Conservation (phyloP, 92 coral and sea anemone species). For the Porites lobata region DNA sequence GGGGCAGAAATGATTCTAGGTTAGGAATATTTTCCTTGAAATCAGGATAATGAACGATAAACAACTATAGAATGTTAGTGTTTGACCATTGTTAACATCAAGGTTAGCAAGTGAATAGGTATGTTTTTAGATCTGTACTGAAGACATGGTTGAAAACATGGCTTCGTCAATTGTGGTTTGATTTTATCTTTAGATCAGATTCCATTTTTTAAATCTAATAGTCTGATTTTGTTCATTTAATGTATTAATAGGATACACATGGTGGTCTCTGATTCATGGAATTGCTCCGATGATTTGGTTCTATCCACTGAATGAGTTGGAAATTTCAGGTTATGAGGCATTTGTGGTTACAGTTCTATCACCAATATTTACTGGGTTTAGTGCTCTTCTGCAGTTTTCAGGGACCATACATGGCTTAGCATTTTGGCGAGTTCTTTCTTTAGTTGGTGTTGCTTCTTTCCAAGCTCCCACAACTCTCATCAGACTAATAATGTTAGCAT, state of each 20-base stretch:
- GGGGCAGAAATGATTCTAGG: slow-evolving; percentile 92
- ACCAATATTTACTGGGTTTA: slow-evolving; percentile 78
- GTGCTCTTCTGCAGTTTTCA: slow-evolving; percentile 73
- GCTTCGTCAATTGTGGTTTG: too few species aligned
- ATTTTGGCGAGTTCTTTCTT: slow-evolving; percentile 79
- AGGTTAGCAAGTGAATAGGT: too few species aligned
- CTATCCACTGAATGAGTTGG: slow-evolving; percentile 95
- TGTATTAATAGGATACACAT: slow-evolving; percentile 76
- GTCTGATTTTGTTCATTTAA: too few species aligned
- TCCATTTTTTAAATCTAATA: too few species aligned
- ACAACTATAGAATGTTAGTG: too few species aligned
- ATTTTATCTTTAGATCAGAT: too few species aligned
- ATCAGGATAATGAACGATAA: too few species aligned
- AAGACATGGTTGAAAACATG: too few species aligned
- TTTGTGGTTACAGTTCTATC: slow-evolving; percentile 87
- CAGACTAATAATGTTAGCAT: slow-evolving; percentile 82
- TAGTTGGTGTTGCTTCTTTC: slow-evolving; percentile 93
- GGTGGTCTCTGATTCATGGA: slow-evolving; percentile 95
- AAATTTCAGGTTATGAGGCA: slow-evolving; percentile 96
- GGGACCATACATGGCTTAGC: slow-evolving; percentile 90
- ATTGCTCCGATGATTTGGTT: slow-evolving; percentile 99
- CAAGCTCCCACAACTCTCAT: slow-evolving; percentile 93
- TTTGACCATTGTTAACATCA: too few species aligned
- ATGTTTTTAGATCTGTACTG: too few species aligned
- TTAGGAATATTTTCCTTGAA: slow-evolving; percentile 24